Evolutionary conservation across 2,113 vertebrate species (phyloP), one percentile per base, ranked within the genome.

Genomic region (Protobothrops flavoviridis): DNA sequence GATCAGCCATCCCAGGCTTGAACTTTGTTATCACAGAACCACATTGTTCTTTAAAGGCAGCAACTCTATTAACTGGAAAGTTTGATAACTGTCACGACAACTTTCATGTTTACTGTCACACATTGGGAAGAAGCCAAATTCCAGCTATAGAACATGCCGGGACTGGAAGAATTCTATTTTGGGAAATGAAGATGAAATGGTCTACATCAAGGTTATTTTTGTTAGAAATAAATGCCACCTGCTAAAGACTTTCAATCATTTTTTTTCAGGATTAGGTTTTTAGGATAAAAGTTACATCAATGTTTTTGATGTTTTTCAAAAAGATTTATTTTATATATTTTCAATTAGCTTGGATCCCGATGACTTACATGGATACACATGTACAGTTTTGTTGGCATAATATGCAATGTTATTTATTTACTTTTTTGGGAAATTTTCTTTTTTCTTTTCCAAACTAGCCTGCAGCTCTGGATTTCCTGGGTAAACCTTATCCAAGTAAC

Each of bases 151-250:
- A 64, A 86, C 55, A 85, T 52, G 29, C 55, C 3, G 7, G 88
- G 24, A 57, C 20, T 7, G 45, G 20, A 87, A 29, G 33, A 59
- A 87, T 52, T n/a, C 88, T 93, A 64, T 86, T 90, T 86, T 86
- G 55, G 59, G 87, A 56, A 93, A 48, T 9, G 0, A 53, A 85
- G 43, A 48, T 89, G 85, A 93, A 59, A 55, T 15, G 24, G 86
- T 90, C 26, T 29, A 61, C 61, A 93, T 90, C 29, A 87, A 85
- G 81, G 45, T 61, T 90, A 61, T 93, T 93, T 93, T 85, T n/a
- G 50, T 86, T 90, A 57, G 39, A 90, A 85, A 85, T 85, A 45
- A 29, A 29, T 90, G 21, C 20, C 64, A 93, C 69, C 69, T 85
- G 43, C 69, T 90, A 23, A 33, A 57, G 50, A 85, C 53, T 93